Evolutionary conservation across 2,888 invertebrate genomes (phyloP).

Genomic region (Dendrolimus pini): DNA sequence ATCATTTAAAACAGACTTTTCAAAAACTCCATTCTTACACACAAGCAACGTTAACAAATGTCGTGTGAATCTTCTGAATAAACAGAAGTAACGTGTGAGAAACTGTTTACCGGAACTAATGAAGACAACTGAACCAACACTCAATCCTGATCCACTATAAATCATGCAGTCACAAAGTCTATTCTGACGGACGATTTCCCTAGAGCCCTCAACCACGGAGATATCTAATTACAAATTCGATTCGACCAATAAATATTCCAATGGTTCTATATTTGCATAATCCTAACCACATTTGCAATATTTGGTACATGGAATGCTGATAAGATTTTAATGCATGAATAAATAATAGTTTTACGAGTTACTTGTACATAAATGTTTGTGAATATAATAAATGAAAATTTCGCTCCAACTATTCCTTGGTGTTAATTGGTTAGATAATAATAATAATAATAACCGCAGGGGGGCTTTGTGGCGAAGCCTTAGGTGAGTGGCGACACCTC

Average conservation of each 20-base stretch:
- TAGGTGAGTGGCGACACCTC: no score
- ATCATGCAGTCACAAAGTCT: conserved; percentile 51
- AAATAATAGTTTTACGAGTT: not conserved
- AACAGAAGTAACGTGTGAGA: no score
- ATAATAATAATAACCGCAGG: not conserved
- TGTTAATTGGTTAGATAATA: not conserved
- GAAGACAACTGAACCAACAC: conserved; percentile 5
- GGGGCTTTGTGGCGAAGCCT: no score
- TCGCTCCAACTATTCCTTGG: no score
- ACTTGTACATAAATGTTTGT: not conserved
- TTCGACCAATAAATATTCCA: conserved; percentile 66
- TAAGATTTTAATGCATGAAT: not conserved
- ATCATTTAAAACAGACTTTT: no score
- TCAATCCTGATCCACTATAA: conserved; percentile 21
- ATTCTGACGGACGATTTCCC: conserved; percentile 58
- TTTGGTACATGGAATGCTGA: conserved; percentile 2
- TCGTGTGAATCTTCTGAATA: no score
- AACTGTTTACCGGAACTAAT: no score
- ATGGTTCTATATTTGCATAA: conserved; percentile 56
- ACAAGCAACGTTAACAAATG: no score
- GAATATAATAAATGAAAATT: not conserved
- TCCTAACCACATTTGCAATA: conserved; percentile 16
- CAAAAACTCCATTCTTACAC: no score
- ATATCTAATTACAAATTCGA: conserved; percentile 70
- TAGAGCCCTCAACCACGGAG: conserved; percentile 39